Evolutionary conservation across 2,797 vertebrate genomes (phyloP).

Genomic region (Astyanax mexicanus): DNA sequence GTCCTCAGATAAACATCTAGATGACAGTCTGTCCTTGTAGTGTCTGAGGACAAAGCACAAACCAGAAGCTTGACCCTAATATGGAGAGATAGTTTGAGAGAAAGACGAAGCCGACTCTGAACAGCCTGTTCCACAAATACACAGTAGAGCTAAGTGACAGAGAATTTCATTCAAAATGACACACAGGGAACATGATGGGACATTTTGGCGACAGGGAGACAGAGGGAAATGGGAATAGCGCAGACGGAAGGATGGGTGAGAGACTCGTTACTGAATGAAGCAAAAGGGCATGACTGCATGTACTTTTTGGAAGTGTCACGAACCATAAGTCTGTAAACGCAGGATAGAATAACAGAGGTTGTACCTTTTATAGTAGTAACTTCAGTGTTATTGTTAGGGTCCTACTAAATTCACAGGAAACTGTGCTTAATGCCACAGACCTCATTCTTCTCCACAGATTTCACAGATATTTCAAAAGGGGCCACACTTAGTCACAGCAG

Average conservation of each 20-base stretch:
- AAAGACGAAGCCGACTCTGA: neutral
- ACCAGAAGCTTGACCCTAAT: neutral
- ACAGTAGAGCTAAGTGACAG: conserved; percentile 32
- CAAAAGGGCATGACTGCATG: neutral
- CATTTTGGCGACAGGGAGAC: conserved; percentile 12
- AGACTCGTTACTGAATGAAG: neutral
- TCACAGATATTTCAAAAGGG: too few species aligned
- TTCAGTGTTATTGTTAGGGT: too few species aligned
- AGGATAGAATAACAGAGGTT: too few species aligned
- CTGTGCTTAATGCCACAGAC: too few species aligned
- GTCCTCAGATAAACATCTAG: neutral
- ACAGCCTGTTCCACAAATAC: neutral
- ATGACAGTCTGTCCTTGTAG: neutral
- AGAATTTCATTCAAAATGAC: conserved; percentile 50
- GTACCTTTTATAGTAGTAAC: too few species aligned
- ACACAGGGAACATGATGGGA: conserved; percentile 53
- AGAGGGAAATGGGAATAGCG: neutral
- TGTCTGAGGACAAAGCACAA: neutral
- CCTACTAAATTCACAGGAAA: too few species aligned
- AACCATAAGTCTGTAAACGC: neutral
- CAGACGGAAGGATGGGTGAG: conserved; percentile 31
- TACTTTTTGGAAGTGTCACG: neutral
- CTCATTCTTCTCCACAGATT: too few species aligned
- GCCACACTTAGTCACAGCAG: too few species aligned
- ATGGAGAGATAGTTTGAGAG: neutral